These are phyloP conservation scores for Lasioglossum lativentre DNA, from an alignment of 2,888 invertebrate genomes.

Conservation along the genomic window DNA sequence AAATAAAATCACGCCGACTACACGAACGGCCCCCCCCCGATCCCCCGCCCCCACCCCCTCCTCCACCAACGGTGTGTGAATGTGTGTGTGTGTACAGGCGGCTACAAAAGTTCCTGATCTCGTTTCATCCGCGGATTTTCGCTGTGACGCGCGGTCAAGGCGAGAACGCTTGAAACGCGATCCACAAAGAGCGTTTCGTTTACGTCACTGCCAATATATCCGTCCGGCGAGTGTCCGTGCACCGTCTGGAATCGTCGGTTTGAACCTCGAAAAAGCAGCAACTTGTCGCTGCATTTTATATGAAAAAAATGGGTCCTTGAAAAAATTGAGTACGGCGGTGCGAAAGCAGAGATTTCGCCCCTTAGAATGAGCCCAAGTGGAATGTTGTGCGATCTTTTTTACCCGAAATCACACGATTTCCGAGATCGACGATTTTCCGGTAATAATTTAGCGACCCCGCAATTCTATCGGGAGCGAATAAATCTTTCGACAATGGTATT, in stretches of 20 bases:
- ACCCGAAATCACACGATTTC: neutral
- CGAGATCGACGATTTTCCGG: neutral
- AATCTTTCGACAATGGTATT: neutral
- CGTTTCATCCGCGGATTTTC: slow-evolving; percentile 10
- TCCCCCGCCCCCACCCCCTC: neutral
- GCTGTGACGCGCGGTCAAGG: neutral
- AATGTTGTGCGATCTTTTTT: neutral
- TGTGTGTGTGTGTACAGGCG: neutral
- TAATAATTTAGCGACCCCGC: neutral
- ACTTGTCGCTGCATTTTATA: too few species aligned
- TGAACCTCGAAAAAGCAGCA: neutral
- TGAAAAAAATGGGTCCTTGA: neutral
- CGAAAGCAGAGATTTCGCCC: neutral
- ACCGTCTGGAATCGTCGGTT: neutral
- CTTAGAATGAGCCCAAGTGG: neutral
- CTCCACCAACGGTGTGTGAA: too few species aligned
- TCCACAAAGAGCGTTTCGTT: slow-evolving; percentile 10
- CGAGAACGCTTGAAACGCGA: slow-evolving; percentile 27
- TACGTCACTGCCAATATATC: neutral
- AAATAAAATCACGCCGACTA: slow-evolving; percentile 38
- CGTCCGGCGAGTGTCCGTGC: neutral
- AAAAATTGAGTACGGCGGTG: neutral
- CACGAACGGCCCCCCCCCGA: neutral
- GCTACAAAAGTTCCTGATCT: slow-evolving; percentile 4
- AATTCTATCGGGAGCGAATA: neutral